A percentile compares a stretch with the other conserved stretches of the same genome.
These are phyloP conservation scores for Timema podura DNA, from an alignment of 2,888 invertebrate species.

Conservation along the genomic window DNA sequence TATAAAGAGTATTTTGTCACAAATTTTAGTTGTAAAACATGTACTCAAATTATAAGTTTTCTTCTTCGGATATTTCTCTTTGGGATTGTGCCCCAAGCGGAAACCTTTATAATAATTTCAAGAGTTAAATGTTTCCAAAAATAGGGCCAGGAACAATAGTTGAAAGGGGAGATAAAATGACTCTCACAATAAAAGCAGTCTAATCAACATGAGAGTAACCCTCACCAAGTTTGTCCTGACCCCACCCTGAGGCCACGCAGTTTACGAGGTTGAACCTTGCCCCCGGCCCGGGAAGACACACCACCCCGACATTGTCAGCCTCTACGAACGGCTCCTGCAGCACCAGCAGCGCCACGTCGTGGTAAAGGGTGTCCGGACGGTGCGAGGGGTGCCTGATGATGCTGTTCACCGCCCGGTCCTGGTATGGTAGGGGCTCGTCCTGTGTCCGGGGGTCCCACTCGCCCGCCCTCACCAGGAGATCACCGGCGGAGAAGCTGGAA, in stretches of 20 bases:
- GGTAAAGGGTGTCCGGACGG: conserved; percentile 38
- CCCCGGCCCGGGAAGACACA: conserved; percentile 41
- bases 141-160: too few species aligned
- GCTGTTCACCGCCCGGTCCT: conserved; percentile 38
- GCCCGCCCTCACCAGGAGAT: conserved; percentile 41
- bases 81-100: too few species aligned
- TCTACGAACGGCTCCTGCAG: conserved; percentile 38
- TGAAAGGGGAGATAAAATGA: too few species aligned
- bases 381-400: conserved; percentile 36
- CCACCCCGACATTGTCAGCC: conserved; percentile 41
- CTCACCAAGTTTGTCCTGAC: conserved; percentile 41
- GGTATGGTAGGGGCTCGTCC: conserved; percentile 42
- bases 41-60: too few species aligned
- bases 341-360: conserved; percentile 42
- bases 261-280: conserved; percentile 37
- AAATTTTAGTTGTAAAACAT: too few species aligned
- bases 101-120: too few species aligned
- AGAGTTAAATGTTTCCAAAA: too few species aligned
- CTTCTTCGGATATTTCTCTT: too few species aligned
- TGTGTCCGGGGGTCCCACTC: conserved; percentile 45
- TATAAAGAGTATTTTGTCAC: too few species aligned
- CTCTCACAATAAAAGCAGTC: too few species aligned
- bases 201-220: background rate
- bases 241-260: conserved; percentile 45
- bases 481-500: conserved; percentile 7